Percentiles rank a stretch among this genome's conserved stretches.
These are phyloP conservation scores for Tetragnatha versicolor DNA, from an alignment of 1,140 invertebrate species.

Conservation along the genomic window DNA sequence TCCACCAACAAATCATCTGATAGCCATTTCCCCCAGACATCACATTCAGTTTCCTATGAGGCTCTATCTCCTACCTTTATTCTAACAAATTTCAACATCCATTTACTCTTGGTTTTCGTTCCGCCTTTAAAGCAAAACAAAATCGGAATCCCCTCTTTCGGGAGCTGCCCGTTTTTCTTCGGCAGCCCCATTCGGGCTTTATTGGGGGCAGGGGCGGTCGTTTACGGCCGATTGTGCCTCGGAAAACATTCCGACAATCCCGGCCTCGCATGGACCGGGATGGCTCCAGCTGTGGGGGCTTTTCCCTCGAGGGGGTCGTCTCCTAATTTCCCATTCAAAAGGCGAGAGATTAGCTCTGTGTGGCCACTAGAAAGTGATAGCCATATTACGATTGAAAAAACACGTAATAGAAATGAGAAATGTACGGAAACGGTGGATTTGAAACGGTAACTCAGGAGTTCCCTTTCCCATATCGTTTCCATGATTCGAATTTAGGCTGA, in stretches of 20 bases:
- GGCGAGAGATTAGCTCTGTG: too few relatives aligned
- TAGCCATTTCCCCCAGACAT: slow-evolving; percentile 23
- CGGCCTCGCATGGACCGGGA: slow-evolving; percentile 27
- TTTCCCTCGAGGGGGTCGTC: slow-evolving; percentile 16
- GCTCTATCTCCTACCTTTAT: slow-evolving; percentile 34
- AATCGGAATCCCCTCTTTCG: slow-evolving; percentile 6
- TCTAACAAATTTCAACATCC: slow-evolving; percentile 46
- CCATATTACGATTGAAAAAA: too few relatives aligned
- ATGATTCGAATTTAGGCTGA: too few relatives aligned
- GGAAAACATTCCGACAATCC: slow-evolving; percentile 46
- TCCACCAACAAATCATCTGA: slow-evolving; percentile 41
- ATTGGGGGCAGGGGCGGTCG: slow-evolving; percentile 1
- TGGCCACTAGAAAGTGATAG: too few relatives aligned
- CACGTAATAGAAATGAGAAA: too few relatives aligned
- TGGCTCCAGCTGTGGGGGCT: slow-evolving; percentile 31
- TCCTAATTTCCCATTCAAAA: slow-evolving; percentile 15
- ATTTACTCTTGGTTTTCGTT: slow-evolving; percentile 44
- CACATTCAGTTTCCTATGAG: slow-evolving; percentile 35
- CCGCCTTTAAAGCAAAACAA: slow-evolving; percentile 28
- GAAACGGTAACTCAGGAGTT: too few relatives aligned
- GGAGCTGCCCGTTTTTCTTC: slow-evolving; percentile 28
- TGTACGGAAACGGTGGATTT: too few relatives aligned
- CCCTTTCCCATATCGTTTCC: too few relatives aligned
- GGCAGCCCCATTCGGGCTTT: slow-evolving; percentile 5
- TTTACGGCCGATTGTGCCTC: slow-evolving; percentile 36